Evolutionary conservation across 2,888 invertebrate genomes (phyloP), one percentile per base, ranked within the genome.

Genomic region (Dicroscelio sp.): DNA sequence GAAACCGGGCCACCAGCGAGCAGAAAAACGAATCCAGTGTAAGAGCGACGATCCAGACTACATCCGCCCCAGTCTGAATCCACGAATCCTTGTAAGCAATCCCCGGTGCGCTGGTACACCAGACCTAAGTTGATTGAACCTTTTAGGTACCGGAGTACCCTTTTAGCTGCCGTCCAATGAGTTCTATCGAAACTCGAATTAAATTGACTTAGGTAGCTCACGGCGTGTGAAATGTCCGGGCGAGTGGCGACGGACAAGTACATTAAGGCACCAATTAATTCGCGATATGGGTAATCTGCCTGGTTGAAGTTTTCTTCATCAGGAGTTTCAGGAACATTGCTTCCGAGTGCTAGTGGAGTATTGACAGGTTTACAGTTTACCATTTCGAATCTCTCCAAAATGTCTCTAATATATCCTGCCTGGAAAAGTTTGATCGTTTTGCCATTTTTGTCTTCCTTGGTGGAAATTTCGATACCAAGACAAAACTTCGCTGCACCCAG

Each of bases 141-240:
- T 23, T 65, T 65, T 6, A 65, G 65, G 35, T 65, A 65, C n/a
- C 65, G 4, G 20, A 65, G 35, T 5, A 65, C 65, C 35, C 65
- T 33, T 23, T 33, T 65, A 3, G 35, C 65, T n/a, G 65, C 33
- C n/a, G 35, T 33, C 65, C 65, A 65, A 12, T 43, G 69, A 14
- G 38, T 14, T 3, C 43, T 43, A 27, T 33, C 38, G 25, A 27
- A 43, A 14, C 27, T 35, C n/a, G 65, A 33, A 14, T 84, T 82
- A 38, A 91, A 94, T 71, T 93, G 92, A 6, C 94, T 83, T 14
- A 95, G 67, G 14, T 76, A 78, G 43, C 73, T 79, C 0, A 93
- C 92, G 3, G 94, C 86, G 86, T 76, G 92, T n/a, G 92, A 35
- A 20, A 94, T 93, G 60, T 94, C 94, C 12, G 93, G 93, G 0